Evolutionary conservation across 2,113 vertebrate species (phyloP).

Genomic region (Miniopterus natalensis): DNA sequence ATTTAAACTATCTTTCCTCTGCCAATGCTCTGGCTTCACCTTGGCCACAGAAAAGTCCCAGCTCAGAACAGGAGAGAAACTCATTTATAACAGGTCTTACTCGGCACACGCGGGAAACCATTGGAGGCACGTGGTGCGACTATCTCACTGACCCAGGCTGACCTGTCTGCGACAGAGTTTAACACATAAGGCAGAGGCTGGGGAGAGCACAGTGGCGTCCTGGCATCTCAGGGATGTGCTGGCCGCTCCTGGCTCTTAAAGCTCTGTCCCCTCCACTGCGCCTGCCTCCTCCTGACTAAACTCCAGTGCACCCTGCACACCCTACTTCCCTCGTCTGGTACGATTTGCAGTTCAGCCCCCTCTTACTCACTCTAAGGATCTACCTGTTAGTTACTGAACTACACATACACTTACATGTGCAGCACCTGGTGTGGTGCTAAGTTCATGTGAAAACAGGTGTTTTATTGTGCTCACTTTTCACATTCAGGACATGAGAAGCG

Average conservation of each 20-base stretch:
- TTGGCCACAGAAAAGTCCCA: background rate
- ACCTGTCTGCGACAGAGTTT: fast-evolving
- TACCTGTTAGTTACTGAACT: background rate
- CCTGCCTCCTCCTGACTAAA: no score
- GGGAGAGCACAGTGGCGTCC: no score
- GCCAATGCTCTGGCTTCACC: background rate
- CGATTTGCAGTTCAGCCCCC: no score
- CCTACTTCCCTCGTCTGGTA: no score
- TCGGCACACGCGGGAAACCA: background rate
- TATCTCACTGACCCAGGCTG: background rate
- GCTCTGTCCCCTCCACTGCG: no score
- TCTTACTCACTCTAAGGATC: no score
- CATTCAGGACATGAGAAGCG: background rate
- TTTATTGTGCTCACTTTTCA: background rate
- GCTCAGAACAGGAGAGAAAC: background rate
- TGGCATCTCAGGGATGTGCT: no score
- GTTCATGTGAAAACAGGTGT: background rate
- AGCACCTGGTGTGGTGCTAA: background rate
- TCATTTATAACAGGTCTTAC: background rate
- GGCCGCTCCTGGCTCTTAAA: no score
- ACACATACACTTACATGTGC: no score
- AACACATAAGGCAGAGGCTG: no score
- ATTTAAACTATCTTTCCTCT: background rate
- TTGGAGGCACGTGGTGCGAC: background rate
- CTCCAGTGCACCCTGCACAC: no score